Conservation (phyloP, 2,797 vertebrate genomes). For the Microchirus variegatus region DNA sequence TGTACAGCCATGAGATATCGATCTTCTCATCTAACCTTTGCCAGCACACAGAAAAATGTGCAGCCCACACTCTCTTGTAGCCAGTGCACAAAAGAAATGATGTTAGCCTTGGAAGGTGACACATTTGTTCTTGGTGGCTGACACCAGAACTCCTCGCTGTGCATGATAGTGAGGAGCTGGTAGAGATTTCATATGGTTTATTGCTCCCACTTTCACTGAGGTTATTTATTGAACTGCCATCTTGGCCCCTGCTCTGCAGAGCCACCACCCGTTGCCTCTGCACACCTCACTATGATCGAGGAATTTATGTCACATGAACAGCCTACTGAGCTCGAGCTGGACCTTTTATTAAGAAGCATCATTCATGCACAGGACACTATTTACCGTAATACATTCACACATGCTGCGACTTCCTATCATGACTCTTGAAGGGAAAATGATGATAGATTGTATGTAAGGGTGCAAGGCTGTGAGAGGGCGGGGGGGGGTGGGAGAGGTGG, state of each 20-base stretch:
- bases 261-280: conserved; percentile 60
- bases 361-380: conserved; percentile 74
- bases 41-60: background rate
- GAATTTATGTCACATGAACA: conserved; percentile 73
- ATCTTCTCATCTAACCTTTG: background rate
- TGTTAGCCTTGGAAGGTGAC: conserved; percentile 45
- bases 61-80: conserved; percentile 18
- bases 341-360: conserved; percentile 79
- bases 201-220: conserved; percentile 74
- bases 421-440: conserved; percentile 62
- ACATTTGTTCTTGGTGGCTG: conserved; percentile 58
- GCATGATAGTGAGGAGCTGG: conserved; percentile 59
- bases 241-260: conserved; percentile 64
- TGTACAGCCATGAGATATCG: background rate
- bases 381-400: conserved; percentile 72
- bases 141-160: conserved; percentile 61
- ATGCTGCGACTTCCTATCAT: conserved; percentile 56
- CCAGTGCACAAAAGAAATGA: conserved; percentile 42
- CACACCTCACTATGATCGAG: conserved; percentile 64
- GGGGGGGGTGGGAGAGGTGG: conserved; percentile 29
- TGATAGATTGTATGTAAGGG: conserved; percentile 65
- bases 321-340: conserved; percentile 66
- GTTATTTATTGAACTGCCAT: conserved; percentile 82
- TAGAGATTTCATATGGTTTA: conserved; percentile 78
- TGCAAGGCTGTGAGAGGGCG: conserved; percentile 48